Base-by-base conservation (phyloP, 2,113 vertebrate genomes). In the Oryzias woworae region DNA sequence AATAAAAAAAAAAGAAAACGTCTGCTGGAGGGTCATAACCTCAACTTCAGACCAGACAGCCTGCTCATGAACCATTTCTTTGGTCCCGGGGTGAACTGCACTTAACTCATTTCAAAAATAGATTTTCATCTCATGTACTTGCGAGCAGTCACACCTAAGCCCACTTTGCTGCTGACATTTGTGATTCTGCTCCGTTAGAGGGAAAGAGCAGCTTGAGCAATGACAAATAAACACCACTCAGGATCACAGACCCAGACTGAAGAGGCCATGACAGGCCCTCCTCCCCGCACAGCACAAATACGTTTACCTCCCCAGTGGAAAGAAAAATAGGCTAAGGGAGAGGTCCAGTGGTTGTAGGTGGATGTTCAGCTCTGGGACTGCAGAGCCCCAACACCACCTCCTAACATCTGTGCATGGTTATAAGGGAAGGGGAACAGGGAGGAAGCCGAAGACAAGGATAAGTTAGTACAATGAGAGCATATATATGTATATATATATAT, bases 181-280 rank as follows among this genome's bases (percentile, higher is more conserved):
- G 66, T 81, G 58, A 64, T 83, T 82, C 68, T 14, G 53, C 61
- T 58, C 65, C 43, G 60, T 63, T 69, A 50, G 72, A 44, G 71
- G 71, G 80, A 64, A 53, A 70, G 62, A 81, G 46, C 16, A 67
- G 55, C n/a, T 53, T 54, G 73, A 78, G 60, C 57, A 41, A n/a
- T 82, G 69, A 82, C 77, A 88, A 89, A 91, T 84, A 91, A 88
- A 87, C 87, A 86, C 50, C 62, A 74, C 67, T 81, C 78, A 54
- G 61, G 58, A 66, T 80, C 66, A 56, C 66, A 62, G 77, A 62
- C 41, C 63, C 67, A 75, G 71, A 78, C 62, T 45, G 41, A 73
- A 59, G 50, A 80, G 80, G 68, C 79, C 76, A 55, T 66, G 68
- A 59, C 72, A 62, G 64, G 64, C 58, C 66, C 77, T 51, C 69